Evolutionary conservation across 1,140 invertebrate genomes (phyloP).

Genomic region (Diorhabda elongata): DNA sequence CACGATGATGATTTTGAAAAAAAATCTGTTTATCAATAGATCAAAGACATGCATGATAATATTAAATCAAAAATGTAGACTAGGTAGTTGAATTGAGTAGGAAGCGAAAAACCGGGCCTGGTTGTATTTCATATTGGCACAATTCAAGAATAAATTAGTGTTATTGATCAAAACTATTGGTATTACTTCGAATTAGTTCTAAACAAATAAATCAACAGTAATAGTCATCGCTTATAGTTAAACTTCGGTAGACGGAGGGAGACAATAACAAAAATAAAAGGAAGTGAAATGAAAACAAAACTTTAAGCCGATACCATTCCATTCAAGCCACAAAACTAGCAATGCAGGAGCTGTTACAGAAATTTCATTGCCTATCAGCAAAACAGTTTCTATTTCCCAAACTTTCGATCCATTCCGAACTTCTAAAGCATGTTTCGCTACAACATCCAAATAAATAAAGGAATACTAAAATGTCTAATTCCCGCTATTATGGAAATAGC

Average conservation of each 20-base stretch:
- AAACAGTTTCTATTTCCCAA: constrained; percentile 1
- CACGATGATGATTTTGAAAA: too few species aligned
- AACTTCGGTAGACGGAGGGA: background rate
- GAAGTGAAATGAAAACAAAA: background rate
- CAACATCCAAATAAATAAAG: background rate
- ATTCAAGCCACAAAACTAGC: background rate
- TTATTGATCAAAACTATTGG: too few species aligned
- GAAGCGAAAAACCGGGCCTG: too few species aligned
- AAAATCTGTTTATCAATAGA: too few species aligned
- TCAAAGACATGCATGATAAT: too few species aligned
- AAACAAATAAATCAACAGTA: background rate
- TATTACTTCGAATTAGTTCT: background rate
- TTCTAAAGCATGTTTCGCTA: constrained; percentile 1
- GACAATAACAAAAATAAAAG: background rate
- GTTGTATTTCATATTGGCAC: too few species aligned
- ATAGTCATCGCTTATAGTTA: background rate
- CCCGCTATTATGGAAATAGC: background rate
- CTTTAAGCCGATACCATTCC: background rate
- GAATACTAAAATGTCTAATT: constrained; percentile 3
- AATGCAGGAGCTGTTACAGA: constrained; percentile 1
- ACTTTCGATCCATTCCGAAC: background rate
- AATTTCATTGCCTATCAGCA: constrained; percentile 2
- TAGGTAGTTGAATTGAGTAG: too few species aligned
- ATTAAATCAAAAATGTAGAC: too few species aligned
- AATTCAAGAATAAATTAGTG: too few species aligned